phyloP scores from a whole-genome alignment of 2,113 vertebrate genomes.

The Petroica traversi region DNA sequence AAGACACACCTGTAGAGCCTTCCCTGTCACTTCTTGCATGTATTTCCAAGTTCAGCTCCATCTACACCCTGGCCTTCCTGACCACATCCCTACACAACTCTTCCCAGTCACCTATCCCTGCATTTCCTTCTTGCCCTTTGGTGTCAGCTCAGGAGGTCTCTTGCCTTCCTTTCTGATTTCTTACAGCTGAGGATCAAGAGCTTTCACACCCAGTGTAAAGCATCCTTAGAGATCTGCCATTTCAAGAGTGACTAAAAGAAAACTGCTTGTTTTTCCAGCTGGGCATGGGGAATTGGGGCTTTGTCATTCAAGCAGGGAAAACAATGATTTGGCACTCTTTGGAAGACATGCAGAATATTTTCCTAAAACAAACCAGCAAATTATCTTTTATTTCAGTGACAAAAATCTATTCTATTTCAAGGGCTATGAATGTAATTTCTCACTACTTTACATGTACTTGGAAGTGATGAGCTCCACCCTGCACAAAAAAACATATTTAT shows the following conservation, averaged over 20 bases:
- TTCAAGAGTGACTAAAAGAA: neutral
- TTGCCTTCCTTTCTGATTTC: neutral
- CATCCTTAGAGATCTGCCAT: neutral
- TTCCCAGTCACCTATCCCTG: neutral
- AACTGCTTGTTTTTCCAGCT: neutral
- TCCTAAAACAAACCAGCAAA: neutral
- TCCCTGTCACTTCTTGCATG: neutral
- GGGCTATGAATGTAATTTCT: neutral
- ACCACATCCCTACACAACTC: neutral
- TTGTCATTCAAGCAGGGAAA: neutral
- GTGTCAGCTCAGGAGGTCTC: neutral
- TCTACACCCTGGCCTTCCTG: accelerated
- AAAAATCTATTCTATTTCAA: neutral
- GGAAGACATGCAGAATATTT: neutral
- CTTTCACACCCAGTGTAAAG: neutral
- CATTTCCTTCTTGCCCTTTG: neutral
- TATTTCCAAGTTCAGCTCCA: neutral
- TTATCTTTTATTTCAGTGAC: neutral
- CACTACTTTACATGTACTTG: neutral
- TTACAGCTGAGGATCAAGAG: neutral
- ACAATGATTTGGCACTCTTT: neutral
- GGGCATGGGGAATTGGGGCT: neutral
- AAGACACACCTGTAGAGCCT: neutral
- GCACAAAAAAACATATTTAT: neutral
- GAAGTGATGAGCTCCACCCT: neutral